Percentiles rank a stretch among this genome's conserved stretches.
phyloP scores from a whole-genome alignment of 2,888 invertebrate species.

The Zaprionus bogoriensis region DNA sequence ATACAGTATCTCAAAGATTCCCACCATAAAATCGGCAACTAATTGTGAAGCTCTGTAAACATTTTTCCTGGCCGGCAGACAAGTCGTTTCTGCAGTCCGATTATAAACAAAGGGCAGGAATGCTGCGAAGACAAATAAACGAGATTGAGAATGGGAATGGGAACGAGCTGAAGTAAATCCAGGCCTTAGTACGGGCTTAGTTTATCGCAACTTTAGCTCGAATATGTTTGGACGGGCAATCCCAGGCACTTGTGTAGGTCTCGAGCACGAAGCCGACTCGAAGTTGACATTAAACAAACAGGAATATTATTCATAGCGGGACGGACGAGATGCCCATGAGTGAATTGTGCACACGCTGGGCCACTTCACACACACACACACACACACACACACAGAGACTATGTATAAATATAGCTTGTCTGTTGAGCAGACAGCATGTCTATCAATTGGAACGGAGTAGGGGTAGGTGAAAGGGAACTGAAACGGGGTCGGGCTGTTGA shows the following conservation, averaged over 20 bases:
- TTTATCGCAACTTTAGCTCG: slow-evolving; percentile 7
- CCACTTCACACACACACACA: slow-evolving; percentile 47
- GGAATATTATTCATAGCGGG: slow-evolving; percentile 31
- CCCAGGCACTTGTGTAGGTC: slow-evolving; percentile 12
- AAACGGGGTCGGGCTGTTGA: slow-evolving; percentile 48
- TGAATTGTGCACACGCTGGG: slow-evolving; percentile 67
- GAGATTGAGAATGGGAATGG: slow-evolving; percentile 21
- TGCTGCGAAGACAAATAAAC: slow-evolving; percentile 56
- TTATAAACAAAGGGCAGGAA: slow-evolving; percentile 61
- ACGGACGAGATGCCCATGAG: slow-evolving; percentile 28
- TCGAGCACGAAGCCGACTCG: not conserved
- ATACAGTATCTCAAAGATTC: slow-evolving; percentile 21
- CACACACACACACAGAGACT: slow-evolving; percentile 2
- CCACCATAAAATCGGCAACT: slow-evolving; percentile 30
- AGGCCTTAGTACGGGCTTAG: not conserved
- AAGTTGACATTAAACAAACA: slow-evolving; percentile 50
- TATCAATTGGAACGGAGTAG: slow-evolving; percentile 44
- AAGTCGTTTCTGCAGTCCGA: slow-evolving; percentile 23
- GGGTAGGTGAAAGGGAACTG: not conserved
- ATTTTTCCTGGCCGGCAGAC: slow-evolving; percentile 22
- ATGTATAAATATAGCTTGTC: too few relatives aligned
- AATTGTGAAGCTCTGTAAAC: slow-evolving; percentile 34
- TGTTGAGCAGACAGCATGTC: slow-evolving; percentile 63
- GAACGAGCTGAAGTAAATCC: not conserved
- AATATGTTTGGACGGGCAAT: slow-evolving; percentile 3